These are phyloP conservation scores for Meriones unguiculatus DNA, from an alignment of 2,113 vertebrate genomes.

Conservation along the genomic window DNA sequence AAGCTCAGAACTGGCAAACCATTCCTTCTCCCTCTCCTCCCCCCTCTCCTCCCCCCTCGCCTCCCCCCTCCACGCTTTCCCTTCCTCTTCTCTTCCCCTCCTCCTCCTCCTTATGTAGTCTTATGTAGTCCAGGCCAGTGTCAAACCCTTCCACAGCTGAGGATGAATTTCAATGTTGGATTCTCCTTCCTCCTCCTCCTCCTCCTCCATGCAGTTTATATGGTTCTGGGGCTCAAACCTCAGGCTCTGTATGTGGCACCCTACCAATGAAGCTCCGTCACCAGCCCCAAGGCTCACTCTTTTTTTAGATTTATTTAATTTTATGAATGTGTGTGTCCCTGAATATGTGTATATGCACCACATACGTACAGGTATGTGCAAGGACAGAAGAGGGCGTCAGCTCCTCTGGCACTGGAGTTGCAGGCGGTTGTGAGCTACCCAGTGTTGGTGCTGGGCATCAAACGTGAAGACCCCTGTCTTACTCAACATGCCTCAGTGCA, in stretches of 20 bases:
- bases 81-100: too few relatives aligned
- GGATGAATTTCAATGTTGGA: not conserved
- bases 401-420: not conserved
- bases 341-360: not conserved
- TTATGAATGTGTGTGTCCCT: too few relatives aligned
- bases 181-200: not conserved
- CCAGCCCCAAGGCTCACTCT: not conserved
- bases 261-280: not conserved
- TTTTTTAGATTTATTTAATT: not conserved
- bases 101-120: not conserved
- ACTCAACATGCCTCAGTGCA: not conserved
- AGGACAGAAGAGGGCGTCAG: not conserved
- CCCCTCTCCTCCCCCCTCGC: fast-evolving
- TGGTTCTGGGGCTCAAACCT: not conserved
- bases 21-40: not conserved
- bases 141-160: not conserved
- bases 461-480: not conserved
- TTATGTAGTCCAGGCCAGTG: not conserved
- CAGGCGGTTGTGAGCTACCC: not conserved
- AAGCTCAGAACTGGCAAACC: not conserved
- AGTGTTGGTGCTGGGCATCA: not conserved
- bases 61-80: not conserved
- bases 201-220: not conserved
- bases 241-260: not conserved
- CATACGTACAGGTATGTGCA: not conserved